phyloP scores from a whole-genome alignment of 2,113 vertebrate species.

The Actenoides lindsayi region DNA sequence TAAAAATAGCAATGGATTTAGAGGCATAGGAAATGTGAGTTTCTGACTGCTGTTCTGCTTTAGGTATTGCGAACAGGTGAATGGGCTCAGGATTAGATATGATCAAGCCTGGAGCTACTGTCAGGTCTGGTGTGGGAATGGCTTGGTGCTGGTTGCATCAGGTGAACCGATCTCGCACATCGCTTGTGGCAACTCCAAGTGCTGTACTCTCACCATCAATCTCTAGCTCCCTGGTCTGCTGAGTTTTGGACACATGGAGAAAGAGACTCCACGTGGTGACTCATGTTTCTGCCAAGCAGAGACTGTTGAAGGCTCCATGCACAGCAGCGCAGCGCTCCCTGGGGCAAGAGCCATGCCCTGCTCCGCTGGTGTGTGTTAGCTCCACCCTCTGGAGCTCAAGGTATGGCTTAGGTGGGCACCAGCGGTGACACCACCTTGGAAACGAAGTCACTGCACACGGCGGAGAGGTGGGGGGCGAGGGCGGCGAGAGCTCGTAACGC shows the following conservation, averaged over 20 bases:
- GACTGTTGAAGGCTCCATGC: neutral
- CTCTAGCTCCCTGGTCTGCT: neutral
- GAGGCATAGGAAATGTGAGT: no score
- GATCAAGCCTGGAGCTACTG: neutral
- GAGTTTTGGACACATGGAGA: accelerated
- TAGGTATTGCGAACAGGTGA: neutral
- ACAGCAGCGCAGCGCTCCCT: accelerated
- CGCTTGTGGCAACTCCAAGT: neutral
- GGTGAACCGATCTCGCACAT: neutral
- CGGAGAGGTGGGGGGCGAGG: no score
- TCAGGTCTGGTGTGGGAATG: neutral
- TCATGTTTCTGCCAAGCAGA: accelerated
- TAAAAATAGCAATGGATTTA: neutral
- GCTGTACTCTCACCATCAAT: accelerated
- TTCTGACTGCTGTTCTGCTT: neutral
- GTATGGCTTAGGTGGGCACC: neutral
- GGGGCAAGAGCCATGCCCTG: accelerated
- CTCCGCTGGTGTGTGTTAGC: no score
- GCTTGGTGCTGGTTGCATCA: no score
- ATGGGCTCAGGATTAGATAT: neutral
- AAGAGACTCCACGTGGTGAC: no score
- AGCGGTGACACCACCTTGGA: accelerated
- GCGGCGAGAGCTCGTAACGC: accelerated
- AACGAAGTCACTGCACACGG: accelerated
- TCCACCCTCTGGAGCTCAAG: no score